These are phyloP conservation scores for Mycteria americana DNA, from an alignment of 2,797 vertebrate species.

Conservation along the genomic window DNA sequence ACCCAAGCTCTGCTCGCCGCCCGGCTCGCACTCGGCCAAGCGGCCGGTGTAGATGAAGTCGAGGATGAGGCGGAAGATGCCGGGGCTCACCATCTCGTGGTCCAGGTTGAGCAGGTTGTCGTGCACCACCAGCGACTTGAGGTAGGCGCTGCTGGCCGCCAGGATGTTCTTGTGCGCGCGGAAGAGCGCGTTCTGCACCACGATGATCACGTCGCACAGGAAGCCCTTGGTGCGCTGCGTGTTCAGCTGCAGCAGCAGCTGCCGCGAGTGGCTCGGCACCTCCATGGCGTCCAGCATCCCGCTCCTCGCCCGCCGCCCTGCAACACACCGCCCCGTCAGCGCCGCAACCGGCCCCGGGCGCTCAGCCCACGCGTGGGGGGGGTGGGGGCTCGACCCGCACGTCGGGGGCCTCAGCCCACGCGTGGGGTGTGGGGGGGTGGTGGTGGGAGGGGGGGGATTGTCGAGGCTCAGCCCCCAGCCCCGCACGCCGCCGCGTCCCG, in stretches of 20 bases:
- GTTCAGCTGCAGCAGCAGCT: slow-evolving; percentile 99
- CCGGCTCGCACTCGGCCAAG: slow-evolving; percentile 86
- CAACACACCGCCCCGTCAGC: slow-evolving; percentile 40
- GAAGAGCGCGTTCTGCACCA: slow-evolving; percentile 99
- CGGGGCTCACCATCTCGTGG: slow-evolving; percentile 99
- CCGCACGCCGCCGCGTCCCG: background rate
- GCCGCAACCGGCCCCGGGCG: background rate
- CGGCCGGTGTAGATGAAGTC: slow-evolving; percentile 99
- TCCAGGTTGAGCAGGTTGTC: slow-evolving; percentile 99
- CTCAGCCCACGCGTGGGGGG: background rate
- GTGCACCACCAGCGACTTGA: slow-evolving; percentile 98
- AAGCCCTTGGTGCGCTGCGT: slow-evolving; percentile 98
- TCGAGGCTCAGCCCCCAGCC: background rate
- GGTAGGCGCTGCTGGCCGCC: slow-evolving; percentile 99
- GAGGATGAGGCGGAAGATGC: slow-evolving; percentile 95
- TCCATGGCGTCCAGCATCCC: slow-evolving; percentile 98
- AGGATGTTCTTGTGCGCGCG: slow-evolving; percentile 99
- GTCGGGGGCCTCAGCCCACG: background rate
- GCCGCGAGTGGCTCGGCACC: slow-evolving; percentile 96
- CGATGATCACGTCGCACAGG: slow-evolving; percentile 99
- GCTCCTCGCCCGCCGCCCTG: slow-evolving; percentile 94
- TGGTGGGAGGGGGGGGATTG: background rate
- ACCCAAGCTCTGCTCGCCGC: slow-evolving; percentile 89
- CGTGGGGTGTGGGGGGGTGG: background rate
- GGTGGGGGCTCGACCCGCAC: background rate